Base-by-base conservation (phyloP, 2,888 invertebrate species). In the Cosmia pyralina region DNA sequence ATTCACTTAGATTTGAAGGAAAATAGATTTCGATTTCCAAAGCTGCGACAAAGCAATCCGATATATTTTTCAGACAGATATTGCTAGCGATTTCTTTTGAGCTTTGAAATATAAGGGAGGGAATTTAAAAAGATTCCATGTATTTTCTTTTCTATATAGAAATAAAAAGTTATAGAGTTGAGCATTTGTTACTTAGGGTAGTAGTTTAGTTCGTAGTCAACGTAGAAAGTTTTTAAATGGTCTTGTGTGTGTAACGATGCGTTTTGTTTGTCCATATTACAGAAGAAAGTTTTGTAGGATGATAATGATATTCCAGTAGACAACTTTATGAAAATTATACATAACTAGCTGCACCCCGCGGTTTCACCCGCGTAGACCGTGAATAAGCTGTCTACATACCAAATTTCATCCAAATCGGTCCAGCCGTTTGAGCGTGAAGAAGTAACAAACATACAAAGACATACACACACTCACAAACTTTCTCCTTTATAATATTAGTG, bases 1-100 rank as follows among this genome's bases (percentile, higher is more conserved):
- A 96, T 96, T 96, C 96, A 95, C 96, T 96, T 96, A 96, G 96
- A 96, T 96, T 96, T 96, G 96, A 96, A 96, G 96, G 96, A 96
- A 96, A 96, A 96, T 96, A 96, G 96, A 96, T 96, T 96, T 96
- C 95, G 96, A 96, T 96, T 96, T 95, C 93, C 93, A 95, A 95
- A 95, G 96, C 96, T 95, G 95, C 96, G 96, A 96, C 96, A 96
- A 96, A 96, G 96, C 96, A 96, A 96, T 96, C 96, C 96, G 96
- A 96, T 96, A 96, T 96, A 96, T 96, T 96, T 96, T 96, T 96
- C 96, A 96, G 96, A 95, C 96, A 95, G 96, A 96, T 96, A 96
- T 96, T 96, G 96, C 95, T 92, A 95, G 95, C 96, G 96, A 96
- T 96, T 96, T 95, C 96, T 96, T 95, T 96, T 96, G 95, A 96